Conservation (phyloP, 2,888 invertebrate genomes). For the Sturmia bella region DNA sequence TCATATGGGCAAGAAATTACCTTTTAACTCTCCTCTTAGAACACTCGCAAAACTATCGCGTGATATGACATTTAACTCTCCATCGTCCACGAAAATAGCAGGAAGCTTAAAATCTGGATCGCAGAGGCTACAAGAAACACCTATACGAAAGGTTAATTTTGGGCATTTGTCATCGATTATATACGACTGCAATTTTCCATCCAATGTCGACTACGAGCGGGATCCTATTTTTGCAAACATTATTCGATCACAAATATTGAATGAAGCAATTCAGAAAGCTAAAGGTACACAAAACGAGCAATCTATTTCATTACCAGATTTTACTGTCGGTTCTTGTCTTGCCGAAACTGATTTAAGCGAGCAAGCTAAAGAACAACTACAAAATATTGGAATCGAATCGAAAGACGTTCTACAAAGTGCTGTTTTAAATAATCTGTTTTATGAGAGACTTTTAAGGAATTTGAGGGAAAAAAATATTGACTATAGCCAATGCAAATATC, state of each 20-base stretch:
- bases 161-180: constrained; percentile 77
- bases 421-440: constrained; percentile 84
- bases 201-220: constrained; percentile 78
- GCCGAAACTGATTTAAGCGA: constrained; percentile 82
- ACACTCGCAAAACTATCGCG: constrained; percentile 66
- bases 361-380: constrained; percentile 82
- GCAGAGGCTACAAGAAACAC: constrained; percentile 80
- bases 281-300: constrained; percentile 45
- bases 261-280: constrained; percentile 74
- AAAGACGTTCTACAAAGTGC: constrained; percentile 84
- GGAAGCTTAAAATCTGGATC: constrained; percentile 76
- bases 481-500: constrained; percentile 83
- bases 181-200: constrained; percentile 78
- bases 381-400: constrained; percentile 83
- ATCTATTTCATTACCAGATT: constrained; percentile 82
- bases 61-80: constrained; percentile 78
- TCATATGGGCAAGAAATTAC: constrained; percentile 37
- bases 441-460: constrained; percentile 84
- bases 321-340: constrained; percentile 76
- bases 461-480: constrained; percentile 83
- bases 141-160: constrained; percentile 80
- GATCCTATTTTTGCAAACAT: constrained; percentile 80
- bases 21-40: constrained; percentile 40
- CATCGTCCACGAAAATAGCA: constrained; percentile 77
- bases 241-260: constrained; percentile 78